Base-by-base conservation (phyloP, 2,888 invertebrate genomes). In the Icerya purchasi region DNA sequence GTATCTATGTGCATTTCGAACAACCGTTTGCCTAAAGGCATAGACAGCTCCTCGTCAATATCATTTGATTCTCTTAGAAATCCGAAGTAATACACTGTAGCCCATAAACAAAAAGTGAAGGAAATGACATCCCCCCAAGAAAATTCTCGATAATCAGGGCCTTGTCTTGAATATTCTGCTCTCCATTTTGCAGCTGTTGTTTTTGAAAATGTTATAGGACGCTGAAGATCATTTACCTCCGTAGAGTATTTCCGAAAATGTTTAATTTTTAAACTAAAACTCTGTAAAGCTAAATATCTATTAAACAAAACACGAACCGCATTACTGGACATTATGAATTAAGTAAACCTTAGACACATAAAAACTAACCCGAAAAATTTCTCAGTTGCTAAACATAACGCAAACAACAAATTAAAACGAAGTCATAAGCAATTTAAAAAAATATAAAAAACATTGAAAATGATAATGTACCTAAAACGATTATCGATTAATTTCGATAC, bases 261-360 rank as follows among this genome's bases (percentile, higher is more conserved):
- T n/a, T n/a, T n/a, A n/a, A n/a, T n/a, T n/a, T n/a, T n/a, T n/a
- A n/a, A n/a, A n/a, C n/a, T n/a, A n/a, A n/a, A n/a, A n/a, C n/a
- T n/a, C n/a, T n/a, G n/a, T n/a, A n/a, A n/a, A n/a, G n/a, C n/a
- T n/a, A n/a, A n/a, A n/a, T n/a, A n/a, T n/a, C n/a, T n/a, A n/a
- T n/a, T n/a, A 52, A 52, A 58, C 22, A 20, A 22, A 53, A 3
- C 3, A 21, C 5, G 18, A 36, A 36, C 8, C 22, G 20, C 5
- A 5, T 18, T 18, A 21, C 3, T 21, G 22, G 3, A 2, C 14
- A 21, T 2, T 18, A 22, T 21, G 2, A 18, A 54, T 8, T 50
- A 50, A 57, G 57, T 50, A 51, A 57, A 57, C 57, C 18, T 50
- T 2, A 50, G 50, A 51, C 50, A 50, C 18, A 14, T n/a, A 18